Conservation (phyloP, 1,140 invertebrate species). For the Bombus superbus region DNA sequence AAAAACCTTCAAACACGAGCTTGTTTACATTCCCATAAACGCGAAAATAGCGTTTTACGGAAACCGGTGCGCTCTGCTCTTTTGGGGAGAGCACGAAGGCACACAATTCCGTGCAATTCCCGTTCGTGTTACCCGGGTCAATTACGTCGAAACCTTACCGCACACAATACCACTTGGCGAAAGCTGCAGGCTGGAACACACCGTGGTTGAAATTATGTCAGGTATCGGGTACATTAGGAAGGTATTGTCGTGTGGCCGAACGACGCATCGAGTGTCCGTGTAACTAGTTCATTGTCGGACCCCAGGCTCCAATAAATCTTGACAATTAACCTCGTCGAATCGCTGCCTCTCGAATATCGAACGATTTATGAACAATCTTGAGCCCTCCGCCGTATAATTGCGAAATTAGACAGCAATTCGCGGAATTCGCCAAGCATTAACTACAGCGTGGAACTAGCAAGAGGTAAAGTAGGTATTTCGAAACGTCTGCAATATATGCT, state of each 20-base stretch:
- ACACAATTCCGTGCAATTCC: conserved; percentile 48
- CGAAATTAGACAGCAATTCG: not conserved
- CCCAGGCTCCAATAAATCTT: conserved; percentile 1
- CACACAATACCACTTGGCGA: conserved; percentile 28
- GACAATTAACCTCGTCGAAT: conserved; percentile 24
- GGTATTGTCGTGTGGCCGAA: conserved; percentile 61
- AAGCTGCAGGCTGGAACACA: conserved; percentile 38
- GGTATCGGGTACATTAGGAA: conserved; percentile 68
- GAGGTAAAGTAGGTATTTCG: not conserved
- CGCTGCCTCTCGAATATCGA: not conserved
- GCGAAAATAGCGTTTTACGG: conserved; percentile 50
- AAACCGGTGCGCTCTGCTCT: conserved; percentile 35
- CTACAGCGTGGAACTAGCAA: not conserved
- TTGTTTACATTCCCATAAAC: conserved; percentile 31
- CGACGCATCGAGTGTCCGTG: conserved; percentile 48
- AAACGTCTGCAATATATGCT: conserved; percentile 7
- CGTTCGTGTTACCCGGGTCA: conserved; percentile 40
- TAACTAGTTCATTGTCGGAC: conserved; percentile 44
- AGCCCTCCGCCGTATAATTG: not conserved
- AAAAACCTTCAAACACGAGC: not conserved
- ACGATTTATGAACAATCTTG: not conserved
- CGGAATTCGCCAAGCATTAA: not conserved
- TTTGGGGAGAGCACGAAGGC: conserved; percentile 44
- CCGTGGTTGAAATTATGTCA: conserved; percentile 57
- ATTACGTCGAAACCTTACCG: conserved; percentile 64